Percentiles rank a stretch among this genome's conserved stretches.
These are phyloP conservation scores for Blastobasis lacticolella DNA, from an alignment of 2,888 invertebrate genomes.

Conservation along the genomic window DNA sequence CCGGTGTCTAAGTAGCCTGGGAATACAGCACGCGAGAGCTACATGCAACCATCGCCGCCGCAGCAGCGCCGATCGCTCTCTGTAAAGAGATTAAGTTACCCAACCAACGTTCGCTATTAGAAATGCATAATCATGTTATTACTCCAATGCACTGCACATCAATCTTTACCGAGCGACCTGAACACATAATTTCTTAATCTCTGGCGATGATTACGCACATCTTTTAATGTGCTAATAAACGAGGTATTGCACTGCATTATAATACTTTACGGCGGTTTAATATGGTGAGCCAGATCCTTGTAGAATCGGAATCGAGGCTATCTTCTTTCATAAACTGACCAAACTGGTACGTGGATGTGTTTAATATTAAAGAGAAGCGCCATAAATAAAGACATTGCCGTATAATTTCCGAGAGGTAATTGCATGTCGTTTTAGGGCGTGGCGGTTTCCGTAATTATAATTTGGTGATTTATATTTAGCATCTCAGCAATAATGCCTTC, in stretches of 20 bases:
- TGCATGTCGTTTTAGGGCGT: constrained; percentile 61
- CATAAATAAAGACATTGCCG: constrained; percentile 56
- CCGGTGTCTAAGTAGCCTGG: constrained; percentile 46
- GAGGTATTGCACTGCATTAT: neutral
- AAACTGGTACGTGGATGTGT: constrained; percentile 21
- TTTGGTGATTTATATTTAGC: constrained; percentile 58
- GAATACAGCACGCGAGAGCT: constrained; percentile 26
- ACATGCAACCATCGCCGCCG: neutral
- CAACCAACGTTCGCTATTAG: neutral
- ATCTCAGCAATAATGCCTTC: constrained; percentile 39
- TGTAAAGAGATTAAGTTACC: neutral
- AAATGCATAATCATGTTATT: neutral
- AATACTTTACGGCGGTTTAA: neutral
- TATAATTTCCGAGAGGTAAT: constrained; percentile 62
- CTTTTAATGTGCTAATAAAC: neutral
- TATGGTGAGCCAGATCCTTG: constrained; percentile 12
- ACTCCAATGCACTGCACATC: neutral
- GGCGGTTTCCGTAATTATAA: constrained; percentile 55
- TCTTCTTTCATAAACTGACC: constrained; percentile 46
- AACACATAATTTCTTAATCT: neutral
- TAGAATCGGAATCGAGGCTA: constrained; percentile 44
- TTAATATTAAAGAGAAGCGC: constrained; percentile 50
- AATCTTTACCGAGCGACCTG: neutral
- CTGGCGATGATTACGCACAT: neutral
- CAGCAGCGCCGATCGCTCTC: neutral